Base-by-base conservation (phyloP, 2,113 vertebrate genomes). In the Genyomyrus donnyi region DNA sequence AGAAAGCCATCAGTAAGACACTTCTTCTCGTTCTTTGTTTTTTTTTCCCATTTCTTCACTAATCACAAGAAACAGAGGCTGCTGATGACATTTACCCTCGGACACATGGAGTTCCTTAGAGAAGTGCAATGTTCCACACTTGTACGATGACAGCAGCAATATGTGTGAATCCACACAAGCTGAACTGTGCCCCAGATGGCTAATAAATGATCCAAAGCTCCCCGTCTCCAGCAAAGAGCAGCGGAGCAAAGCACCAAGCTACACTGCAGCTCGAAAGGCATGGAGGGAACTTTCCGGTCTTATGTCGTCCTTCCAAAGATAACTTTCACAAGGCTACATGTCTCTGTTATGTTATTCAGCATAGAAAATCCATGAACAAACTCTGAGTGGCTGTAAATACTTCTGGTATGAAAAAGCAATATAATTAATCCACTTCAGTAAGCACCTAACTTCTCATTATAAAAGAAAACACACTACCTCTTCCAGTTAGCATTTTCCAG, bases 161-260 rank as follows among this genome's bases (percentile, higher is more conserved):
- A 53, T 46, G 66, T 89, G 88, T 50, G 66, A 89, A 89, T 89
- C 46, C 88, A 50, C 70, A 39, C 48, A 19, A 87, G 49, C 49
- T 83, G 88, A 89, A 89, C 88, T 83, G 66, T 53, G 49, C n/a
- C 70, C 66, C 88, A 89, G 88, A 89, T 89, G 88, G 70, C 24
- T 53, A 31, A 87, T 35, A 11, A 53, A 87, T 53, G 85, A 24
- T 87, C 88, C 70, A 83, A n/a, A 70, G 48, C 35, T 46, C 66
- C 27, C 3, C 17, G 15, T 50, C 62, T 35, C 53, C 87, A 11
- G 35, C 87, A 42, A 49, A 42, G 86, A 52, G 52, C 87, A 24
- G 17, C 3, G 3, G 7, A n/a, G 46, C 85, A 7, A 4, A 52
- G 58, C 56, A 9, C 56, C 24, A 9, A 62, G 24, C 56, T 62